phyloP scores from a whole-genome alignment of 2,113 vertebrate species.

The Phyllopteryx taeniolatus region DNA sequence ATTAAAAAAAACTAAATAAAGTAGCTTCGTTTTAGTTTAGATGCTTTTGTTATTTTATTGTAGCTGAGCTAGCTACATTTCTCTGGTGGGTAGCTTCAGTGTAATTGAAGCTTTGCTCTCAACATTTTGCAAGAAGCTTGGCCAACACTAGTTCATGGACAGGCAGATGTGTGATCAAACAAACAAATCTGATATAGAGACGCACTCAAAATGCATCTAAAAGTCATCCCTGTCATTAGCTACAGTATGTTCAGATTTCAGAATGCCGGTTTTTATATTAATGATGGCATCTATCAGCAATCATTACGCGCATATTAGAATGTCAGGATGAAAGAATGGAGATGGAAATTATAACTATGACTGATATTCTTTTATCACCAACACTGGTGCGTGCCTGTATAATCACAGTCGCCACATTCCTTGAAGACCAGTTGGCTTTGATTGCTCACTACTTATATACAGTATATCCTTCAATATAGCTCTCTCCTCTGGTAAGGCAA shows the following conservation, averaged over 20 bases:
- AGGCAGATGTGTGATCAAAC: too few species aligned
- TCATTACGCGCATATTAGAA: neutral
- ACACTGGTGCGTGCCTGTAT: constrained; percentile 10
- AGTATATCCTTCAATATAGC: constrained; percentile 38
- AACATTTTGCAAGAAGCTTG: too few species aligned
- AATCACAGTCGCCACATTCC: constrained; percentile 44
- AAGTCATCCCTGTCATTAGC: neutral
- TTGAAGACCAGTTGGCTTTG: constrained; percentile 36
- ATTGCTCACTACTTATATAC: constrained; percentile 53
- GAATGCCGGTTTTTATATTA: neutral
- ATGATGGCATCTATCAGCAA: neutral
- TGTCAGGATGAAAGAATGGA: neutral
- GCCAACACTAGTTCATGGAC: too few species aligned
- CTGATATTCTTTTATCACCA: neutral
- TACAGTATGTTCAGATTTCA: neutral
- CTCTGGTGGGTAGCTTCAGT: too few species aligned
- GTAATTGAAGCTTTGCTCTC: too few species aligned
- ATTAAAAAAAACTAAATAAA: too few species aligned
- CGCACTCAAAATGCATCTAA: neutral
- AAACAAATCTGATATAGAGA: too few species aligned
- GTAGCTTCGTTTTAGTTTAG: too few species aligned
- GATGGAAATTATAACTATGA: neutral
- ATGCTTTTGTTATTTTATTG: too few species aligned
- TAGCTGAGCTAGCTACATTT: too few species aligned
- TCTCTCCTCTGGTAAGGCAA: constrained; percentile 28